A percentile compares a stretch with the other conserved stretches of the same genome.
phyloP scores from a whole-genome alignment of 1,140 invertebrate species.

The Fopius arisanus region DNA sequence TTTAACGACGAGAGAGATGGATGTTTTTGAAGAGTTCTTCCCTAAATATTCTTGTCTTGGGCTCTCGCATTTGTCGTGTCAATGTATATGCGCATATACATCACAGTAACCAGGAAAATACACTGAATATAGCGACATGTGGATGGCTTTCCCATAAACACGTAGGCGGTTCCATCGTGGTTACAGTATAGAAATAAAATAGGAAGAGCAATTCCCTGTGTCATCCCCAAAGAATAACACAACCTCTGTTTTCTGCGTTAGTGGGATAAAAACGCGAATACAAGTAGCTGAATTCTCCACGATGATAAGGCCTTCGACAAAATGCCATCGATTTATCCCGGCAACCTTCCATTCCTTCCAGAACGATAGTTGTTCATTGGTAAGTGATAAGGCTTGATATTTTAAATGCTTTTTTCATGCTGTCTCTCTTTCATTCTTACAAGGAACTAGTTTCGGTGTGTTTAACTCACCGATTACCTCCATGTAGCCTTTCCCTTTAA shows the following conservation, averaged over 20 bases:
- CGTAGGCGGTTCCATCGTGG: neutral
- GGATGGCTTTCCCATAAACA: conserved; percentile 1
- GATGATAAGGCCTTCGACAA: conserved; percentile 26
- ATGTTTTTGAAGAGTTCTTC: neutral
- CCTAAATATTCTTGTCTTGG: conserved; percentile 3
- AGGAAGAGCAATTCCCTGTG: conserved; percentile 7
- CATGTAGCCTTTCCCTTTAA: conserved; percentile 73
- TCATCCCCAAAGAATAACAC: conserved; percentile 20
- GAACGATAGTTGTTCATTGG: conserved; percentile 23
- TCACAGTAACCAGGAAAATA: neutral
- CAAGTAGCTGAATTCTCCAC: conserved; percentile 1
- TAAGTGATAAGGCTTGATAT: conserved; percentile 3
- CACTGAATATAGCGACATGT: neutral
- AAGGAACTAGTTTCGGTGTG: neutral
- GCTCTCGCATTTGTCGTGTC: neutral
- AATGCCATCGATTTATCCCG: conserved; percentile 23
- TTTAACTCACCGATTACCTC: conserved; percentile 74
- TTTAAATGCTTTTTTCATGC: neutral
- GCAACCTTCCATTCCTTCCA: neutral
- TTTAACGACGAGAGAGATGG: conserved; percentile 38
- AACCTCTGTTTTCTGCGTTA: neutral
- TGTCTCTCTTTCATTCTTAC: neutral
- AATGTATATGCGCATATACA: neutral
- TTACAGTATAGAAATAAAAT: conserved; percentile 18
- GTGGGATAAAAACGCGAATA: conserved; percentile 21